Conservation (phyloP, 1,140 invertebrate species). For the Zaprionus lachaisei region DNA sequence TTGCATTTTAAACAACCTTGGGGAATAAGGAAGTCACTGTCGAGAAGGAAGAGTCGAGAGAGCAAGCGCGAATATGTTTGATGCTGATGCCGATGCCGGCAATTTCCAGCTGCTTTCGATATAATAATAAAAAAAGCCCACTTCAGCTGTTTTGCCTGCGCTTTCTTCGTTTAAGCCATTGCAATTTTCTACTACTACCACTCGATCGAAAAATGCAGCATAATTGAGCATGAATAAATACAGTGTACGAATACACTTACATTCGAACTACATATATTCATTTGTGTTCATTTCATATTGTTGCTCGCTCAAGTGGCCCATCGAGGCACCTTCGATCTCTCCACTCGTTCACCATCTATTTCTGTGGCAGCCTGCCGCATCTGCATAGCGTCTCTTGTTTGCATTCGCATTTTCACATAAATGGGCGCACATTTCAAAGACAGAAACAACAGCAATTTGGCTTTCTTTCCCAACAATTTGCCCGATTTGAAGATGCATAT, state of each 20-base stretch:
- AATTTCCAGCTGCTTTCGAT: slow-evolving; percentile 61
- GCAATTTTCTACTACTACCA: slow-evolving; percentile 39
- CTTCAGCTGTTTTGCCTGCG: slow-evolving; percentile 45
- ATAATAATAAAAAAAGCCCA: slow-evolving; percentile 27
- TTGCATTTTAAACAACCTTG: slow-evolving; percentile 61
- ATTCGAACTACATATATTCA: slow-evolving; percentile 1
- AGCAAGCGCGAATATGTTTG: slow-evolving; percentile 9
- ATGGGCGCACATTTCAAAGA: slow-evolving; percentile 29
- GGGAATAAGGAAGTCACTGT: slow-evolving; percentile 58
- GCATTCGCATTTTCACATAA: slow-evolving; percentile 43
- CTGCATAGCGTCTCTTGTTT: slow-evolving; percentile 15
- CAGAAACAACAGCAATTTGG: slow-evolving; percentile 41
- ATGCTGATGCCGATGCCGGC: slow-evolving; percentile 44
- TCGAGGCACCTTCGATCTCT: slow-evolving; percentile 53
- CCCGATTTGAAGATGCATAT: slow-evolving; percentile 11
- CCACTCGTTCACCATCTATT: slow-evolving; percentile 41
- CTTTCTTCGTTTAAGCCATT: slow-evolving; percentile 34
- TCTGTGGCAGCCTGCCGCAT: slow-evolving; percentile 34
- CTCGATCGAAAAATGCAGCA: slow-evolving; percentile 24
- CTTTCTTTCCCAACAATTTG: slow-evolving; percentile 2
- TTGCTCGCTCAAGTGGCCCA: slow-evolving; percentile 54
- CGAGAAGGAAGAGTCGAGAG: slow-evolving; percentile 4
- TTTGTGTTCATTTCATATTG: slow-evolving; percentile 3
- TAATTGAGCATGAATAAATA: slow-evolving; percentile 68
- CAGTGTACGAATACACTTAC: neutral